Evolutionary conservation across 2,888 invertebrate species (phyloP), one percentile per base, ranked within the genome.

Genomic region (Yponomeuta cagnagella): DNA sequence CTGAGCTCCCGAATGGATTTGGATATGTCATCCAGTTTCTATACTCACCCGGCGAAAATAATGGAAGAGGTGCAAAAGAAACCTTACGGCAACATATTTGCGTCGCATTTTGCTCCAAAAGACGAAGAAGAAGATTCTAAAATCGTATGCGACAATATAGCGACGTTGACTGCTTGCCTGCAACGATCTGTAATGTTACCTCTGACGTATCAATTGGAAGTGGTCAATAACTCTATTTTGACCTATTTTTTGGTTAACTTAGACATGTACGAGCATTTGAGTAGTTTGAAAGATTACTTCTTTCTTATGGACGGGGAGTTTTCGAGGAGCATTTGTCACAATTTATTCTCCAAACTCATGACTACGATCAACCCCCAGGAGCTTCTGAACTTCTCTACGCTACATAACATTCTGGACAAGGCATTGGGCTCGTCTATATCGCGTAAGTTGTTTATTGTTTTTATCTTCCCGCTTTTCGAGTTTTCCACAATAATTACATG

Each of bases 231-330:
- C 73, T 96, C 96, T 9, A 93, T 96, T 31, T 85, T 96, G 73
- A 95, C 95, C 52, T 93, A 95, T 79, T 95, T 95, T 75, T 85
- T 96, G 0, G 90, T 93, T 0, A 94, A 95, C 73, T 87, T 95
- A 30, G 94, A 95, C 70, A 93, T 95, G 81, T 91, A 96, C 63
- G 93, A 94, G 31, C 96, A 97, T 84, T 90, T 96, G 74, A 93
- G 94, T 67, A 95, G 95, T 81, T 84, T 97, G n/a, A 93, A 96
- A 68, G 95, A 95, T 79, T 96, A 95, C 77, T 97, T 95, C 82
- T 96, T 97, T 77, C 81, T 96, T 37, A 93, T 96, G 90, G 96
- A 97, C 76, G 96, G 96, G 0, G 96, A 96, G 83, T 97, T 96
- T 82, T 95, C 95, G 0, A 93, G 94, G 52, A 94, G 94, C 75